phyloP scores from a whole-genome alignment of 2,113 vertebrate species.

The Microcebus griseorufus region DNA sequence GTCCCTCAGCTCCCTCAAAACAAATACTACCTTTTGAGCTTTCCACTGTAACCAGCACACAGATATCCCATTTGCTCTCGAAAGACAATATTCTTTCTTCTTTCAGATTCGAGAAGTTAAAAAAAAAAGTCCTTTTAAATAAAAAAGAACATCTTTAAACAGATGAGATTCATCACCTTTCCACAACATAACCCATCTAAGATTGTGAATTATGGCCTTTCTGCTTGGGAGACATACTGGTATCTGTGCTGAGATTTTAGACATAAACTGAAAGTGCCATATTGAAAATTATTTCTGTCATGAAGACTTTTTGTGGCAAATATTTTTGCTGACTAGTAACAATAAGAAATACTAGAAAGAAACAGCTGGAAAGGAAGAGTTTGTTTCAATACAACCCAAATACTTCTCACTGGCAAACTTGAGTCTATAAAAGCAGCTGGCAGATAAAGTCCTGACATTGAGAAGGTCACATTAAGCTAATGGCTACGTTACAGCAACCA shows the following conservation, averaged over 20 bases:
- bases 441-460: background rate
- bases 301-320: background rate
- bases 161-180: background rate
- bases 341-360: background rate
- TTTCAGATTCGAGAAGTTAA: background rate
- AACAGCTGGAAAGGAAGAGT: background rate
- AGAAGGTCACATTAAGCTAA: background rate
- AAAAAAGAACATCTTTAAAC: background rate
- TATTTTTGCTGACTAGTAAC: background rate
- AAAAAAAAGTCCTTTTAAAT: background rate
- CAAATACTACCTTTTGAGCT: background rate
- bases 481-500: background rate
- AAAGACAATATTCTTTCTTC: background rate
- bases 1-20: background rate
- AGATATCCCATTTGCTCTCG: background rate
- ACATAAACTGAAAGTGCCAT: background rate
- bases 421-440: background rate
- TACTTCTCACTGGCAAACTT: background rate
- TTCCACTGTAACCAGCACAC: background rate
- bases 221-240: background rate
- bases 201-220: background rate
- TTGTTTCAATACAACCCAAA: background rate
- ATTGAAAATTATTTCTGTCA: background rate
- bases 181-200: background rate
- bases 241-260: background rate